phyloP scores from a whole-genome alignment of 2,888 invertebrate genomes.

The Eledone cirrhosa region DNA sequence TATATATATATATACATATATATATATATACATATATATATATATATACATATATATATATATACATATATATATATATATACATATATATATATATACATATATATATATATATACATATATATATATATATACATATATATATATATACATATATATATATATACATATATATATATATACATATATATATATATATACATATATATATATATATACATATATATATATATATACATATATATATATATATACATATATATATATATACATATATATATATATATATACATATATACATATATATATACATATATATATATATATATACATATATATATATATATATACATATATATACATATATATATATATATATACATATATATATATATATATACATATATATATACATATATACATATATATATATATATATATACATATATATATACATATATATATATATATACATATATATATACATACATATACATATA shows the following conservation, averaged over 20 bases:
- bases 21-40: neutral
- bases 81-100: constrained; percentile 6
- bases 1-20: neutral
- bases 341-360: neutral
- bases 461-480: neutral
- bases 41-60: neutral
- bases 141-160: neutral
- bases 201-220: neutral
- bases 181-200: constrained; percentile 3
- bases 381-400: neutral
- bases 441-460: neutral
- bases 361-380: constrained; percentile 9
- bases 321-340: constrained; percentile 2
- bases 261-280: neutral
- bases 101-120: neutral
- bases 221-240: neutral
- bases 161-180: neutral
- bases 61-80: neutral
- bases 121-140: neutral
- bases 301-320: neutral
- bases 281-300: neutral
- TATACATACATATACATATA: neutral
- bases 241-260: neutral
- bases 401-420: constrained; percentile 6
- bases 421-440: neutral